Percentiles rank a stretch among this genome's conserved stretches.
Conservation (phyloP, 2,888 invertebrate species). For the Tiliacea aurago region DNA sequence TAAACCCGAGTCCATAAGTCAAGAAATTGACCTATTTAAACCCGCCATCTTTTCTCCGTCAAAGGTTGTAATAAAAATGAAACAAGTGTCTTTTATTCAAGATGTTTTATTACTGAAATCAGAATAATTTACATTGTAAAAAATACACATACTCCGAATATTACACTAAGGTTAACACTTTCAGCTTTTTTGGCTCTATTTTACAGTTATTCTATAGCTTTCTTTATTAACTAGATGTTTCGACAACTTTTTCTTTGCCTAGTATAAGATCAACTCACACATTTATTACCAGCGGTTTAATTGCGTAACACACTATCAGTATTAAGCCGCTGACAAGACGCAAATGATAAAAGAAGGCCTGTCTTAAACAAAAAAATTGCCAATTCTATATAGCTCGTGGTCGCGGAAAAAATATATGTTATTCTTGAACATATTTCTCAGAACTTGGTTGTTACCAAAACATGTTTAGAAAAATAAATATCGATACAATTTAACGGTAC, state of each 20-base stretch:
- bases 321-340: no score
- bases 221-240: constrained; percentile 62
- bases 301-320: no score
- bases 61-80: constrained; percentile 50
- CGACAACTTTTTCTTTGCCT: constrained; percentile 47
- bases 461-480: no score
- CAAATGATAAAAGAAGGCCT: no score
- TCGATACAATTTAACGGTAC: no score
- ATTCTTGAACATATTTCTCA: no score
- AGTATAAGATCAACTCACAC: constrained; percentile 58
- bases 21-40: constrained; percentile 59
- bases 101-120: constrained; percentile 89
- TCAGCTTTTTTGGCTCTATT: constrained; percentile 83
- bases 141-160: constrained; percentile 88
- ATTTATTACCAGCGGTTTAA: not conserved
- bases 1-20: constrained; percentile 45
- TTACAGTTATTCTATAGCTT: constrained; percentile 77
- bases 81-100: constrained; percentile 75
- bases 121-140: constrained; percentile 91
- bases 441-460: no score
- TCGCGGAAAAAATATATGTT: no score
- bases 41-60: constrained; percentile 38
- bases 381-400: no score
- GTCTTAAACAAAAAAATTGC: no score
- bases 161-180: constrained; percentile 85